These are phyloP conservation scores for Chitala chitala DNA, from an alignment of 2,113 vertebrate genomes.

Conservation along the genomic window DNA sequence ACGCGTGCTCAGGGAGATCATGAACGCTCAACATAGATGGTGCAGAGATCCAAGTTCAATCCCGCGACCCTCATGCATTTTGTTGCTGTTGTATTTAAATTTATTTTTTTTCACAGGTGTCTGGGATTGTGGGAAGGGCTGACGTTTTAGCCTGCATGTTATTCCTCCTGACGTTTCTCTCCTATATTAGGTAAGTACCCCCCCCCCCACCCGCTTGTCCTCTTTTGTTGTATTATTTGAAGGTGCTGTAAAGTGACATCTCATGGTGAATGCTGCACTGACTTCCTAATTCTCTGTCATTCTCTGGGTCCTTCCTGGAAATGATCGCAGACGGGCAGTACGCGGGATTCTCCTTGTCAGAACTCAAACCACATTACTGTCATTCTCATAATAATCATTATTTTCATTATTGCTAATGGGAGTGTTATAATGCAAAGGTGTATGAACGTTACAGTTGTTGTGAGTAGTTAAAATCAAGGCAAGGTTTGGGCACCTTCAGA, in stretches of 20 bases:
- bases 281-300: neutral
- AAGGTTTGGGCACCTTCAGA: no score
- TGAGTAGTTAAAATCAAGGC: neutral
- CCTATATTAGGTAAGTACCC: conserved; percentile 79
- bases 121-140: conserved; percentile 92
- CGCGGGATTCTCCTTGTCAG: neutral
- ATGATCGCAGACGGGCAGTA: neutral
- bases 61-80: no score
- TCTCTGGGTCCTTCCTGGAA: neutral
- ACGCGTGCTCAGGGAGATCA: no score
- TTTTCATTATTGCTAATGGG: conserved; percentile 1
- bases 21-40: no score
- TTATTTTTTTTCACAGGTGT: conserved; percentile 69
- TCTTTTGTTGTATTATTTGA: neutral
- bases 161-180: conserved; percentile 90
- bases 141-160: conserved; percentile 87
- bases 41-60: no score
- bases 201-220: neutral
- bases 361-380: neutral
- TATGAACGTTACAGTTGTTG: neutral
- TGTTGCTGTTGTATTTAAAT: neutral
- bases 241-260: neutral
- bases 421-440: neutral
- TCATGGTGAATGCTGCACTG: neutral
- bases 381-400: neutral